A percentile compares a stretch with the other conserved stretches of the same genome.
These are phyloP conservation scores for Phlogophora meticulosa DNA, from an alignment of 2,888 invertebrate species.

Conservation along the genomic window DNA sequence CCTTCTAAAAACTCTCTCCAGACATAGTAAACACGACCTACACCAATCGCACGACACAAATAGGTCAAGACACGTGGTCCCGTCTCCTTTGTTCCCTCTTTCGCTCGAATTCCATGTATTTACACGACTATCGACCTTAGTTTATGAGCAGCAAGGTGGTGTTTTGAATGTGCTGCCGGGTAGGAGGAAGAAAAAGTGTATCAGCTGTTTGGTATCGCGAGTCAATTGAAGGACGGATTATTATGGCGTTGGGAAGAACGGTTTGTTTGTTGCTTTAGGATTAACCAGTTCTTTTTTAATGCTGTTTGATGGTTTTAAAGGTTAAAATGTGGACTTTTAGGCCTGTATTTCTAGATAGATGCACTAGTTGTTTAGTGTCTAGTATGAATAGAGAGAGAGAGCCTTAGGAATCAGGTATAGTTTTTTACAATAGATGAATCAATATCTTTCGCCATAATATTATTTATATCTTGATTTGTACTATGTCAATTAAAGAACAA, in stretches of 20 bases:
- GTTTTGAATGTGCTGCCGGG: slow-evolving; percentile 29
- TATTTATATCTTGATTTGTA: no score
- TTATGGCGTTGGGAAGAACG: slow-evolving; percentile 53
- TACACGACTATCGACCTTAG: slow-evolving; percentile 55
- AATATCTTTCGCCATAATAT: no score
- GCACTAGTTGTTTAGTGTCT: not conserved
- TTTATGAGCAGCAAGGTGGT: slow-evolving; percentile 17
- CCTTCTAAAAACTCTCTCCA: slow-evolving; percentile 58
- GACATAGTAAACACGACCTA: slow-evolving; percentile 74
- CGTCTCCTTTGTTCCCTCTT: slow-evolving; percentile 71
- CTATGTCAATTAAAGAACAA: no score
- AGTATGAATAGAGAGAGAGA: not conserved
- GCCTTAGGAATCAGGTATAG: no score
- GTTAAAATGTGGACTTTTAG: not conserved
- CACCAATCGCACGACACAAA: slow-evolving; percentile 78
- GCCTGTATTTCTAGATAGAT: not conserved
- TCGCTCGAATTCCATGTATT: slow-evolving; percentile 57
- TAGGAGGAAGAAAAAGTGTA: slow-evolving; percentile 66
- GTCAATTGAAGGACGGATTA: slow-evolving; percentile 67
- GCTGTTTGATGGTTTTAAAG: slow-evolving; percentile 4
- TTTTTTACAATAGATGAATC: no score
- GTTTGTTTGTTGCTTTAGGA: slow-evolving; percentile 50
- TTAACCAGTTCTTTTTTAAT: slow-evolving; percentile 34
- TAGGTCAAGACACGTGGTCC: slow-evolving; percentile 81
- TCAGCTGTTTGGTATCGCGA: slow-evolving; percentile 67